Percentiles rank a stretch among this genome's conserved stretches.
These are phyloP conservation scores for Idaea dimidiata DNA, from an alignment of 2,888 invertebrate genomes.

Conservation along the genomic window DNA sequence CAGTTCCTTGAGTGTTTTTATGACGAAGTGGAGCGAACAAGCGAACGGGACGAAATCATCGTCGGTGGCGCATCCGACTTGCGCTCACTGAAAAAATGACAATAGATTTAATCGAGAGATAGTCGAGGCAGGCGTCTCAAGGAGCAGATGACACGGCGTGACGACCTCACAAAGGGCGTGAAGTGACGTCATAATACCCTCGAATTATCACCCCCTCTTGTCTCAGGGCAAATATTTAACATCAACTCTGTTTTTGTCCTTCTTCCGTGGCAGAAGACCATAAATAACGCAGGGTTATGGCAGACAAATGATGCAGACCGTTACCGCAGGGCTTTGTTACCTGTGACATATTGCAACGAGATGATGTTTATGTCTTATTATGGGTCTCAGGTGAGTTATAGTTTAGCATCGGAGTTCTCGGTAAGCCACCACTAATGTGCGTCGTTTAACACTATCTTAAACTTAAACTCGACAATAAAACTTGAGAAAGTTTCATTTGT, in stretches of 20 bases:
- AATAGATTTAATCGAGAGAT: constrained; percentile 80
- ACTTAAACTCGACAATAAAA: constrained; percentile 37
- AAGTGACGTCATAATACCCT: constrained; percentile 81
- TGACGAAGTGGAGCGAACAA: constrained; percentile 70
- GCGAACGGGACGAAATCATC: constrained; percentile 74
- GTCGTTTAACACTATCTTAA: constrained; percentile 26
- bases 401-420: constrained; percentile 45
- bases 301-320: constrained; percentile 76
- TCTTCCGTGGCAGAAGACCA: constrained; percentile 71
- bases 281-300: constrained; percentile 72
- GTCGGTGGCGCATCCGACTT: constrained; percentile 79
- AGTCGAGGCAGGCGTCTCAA: constrained; percentile 77
- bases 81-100: constrained; percentile 73
- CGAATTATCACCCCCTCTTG: constrained; percentile 80
- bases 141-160: constrained; percentile 79
- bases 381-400: constrained; percentile 58
- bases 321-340: constrained; percentile 75
- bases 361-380: constrained; percentile 79
- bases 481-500: neutral
- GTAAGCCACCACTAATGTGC: constrained; percentile 38
- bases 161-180: constrained; percentile 79
- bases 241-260: constrained; percentile 74
- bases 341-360: constrained; percentile 73
- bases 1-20: constrained; percentile 74
- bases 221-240: constrained; percentile 80